Evolutionary conservation across 2,888 invertebrate genomes (phyloP).

Genomic region (Gortyna flavago): DNA sequence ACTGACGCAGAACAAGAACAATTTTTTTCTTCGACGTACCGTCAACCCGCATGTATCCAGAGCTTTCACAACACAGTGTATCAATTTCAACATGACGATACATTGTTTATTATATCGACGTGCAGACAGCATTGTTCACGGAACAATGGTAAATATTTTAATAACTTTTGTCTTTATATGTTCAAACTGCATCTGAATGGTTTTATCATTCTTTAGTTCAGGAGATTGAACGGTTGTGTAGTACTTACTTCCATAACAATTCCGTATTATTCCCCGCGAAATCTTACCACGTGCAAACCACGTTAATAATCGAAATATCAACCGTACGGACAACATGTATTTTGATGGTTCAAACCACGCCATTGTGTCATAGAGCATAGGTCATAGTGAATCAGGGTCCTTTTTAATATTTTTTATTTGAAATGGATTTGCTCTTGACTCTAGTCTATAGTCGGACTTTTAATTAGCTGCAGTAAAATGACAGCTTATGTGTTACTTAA

Average conservation of each 20-base stretch:
- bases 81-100: conserved; percentile 26
- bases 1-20: neutral
- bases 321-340: no score
- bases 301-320: no score
- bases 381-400: no score
- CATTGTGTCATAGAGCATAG: no score
- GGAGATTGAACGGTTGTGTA: neutral
- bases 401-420: no score
- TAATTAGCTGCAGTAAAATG: no score
- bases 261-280: no score
- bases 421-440: no score
- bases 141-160: conserved; percentile 59
- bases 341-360: no score
- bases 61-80: conserved; percentile 28
- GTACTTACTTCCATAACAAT: neutral
- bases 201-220: conserved; percentile 13
- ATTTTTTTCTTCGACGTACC: neutral
- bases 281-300: no score
- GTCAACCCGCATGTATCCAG: neutral
- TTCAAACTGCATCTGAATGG: conserved; percentile 15
- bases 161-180: conserved; percentile 45
- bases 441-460: no score
- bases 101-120: conserved; percentile 47
- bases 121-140: conserved; percentile 35
- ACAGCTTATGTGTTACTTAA: no score